Conservation (phyloP, 2,888 invertebrate species). For the Hypolimnas misippus region DNA sequence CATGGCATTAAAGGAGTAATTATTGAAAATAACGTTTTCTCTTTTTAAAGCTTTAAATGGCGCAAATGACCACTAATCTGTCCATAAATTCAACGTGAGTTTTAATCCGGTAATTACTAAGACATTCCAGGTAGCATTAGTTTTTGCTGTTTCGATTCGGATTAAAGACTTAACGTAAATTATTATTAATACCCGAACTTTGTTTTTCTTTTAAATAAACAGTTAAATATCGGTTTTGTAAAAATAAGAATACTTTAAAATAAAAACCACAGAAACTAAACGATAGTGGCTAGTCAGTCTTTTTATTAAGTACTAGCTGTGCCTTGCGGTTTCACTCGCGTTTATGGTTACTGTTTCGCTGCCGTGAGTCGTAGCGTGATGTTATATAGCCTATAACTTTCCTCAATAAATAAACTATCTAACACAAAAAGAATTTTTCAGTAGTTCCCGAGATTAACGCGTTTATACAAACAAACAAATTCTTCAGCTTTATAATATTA, state of each 20-base stretch:
- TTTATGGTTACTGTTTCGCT: too few relatives aligned
- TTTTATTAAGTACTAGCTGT: too few relatives aligned
- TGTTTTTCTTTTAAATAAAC: neutral
- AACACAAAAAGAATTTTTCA: too few relatives aligned
- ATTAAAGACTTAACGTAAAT: constrained; percentile 6
- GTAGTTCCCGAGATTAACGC: too few relatives aligned
- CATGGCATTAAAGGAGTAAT: neutral
- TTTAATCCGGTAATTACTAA: constrained; percentile 10
- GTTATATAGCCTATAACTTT: too few relatives aligned
- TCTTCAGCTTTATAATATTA: too few relatives aligned
- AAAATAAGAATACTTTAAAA: neutral
- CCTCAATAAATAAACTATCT: too few relatives aligned
- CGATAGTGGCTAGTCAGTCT: neutral
- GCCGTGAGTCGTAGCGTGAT: too few relatives aligned
- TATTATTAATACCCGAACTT: constrained; percentile 3
- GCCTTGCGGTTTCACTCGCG: too few relatives aligned
- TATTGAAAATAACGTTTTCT: constrained; percentile 6
- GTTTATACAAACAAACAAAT: too few relatives aligned
- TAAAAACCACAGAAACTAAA: neutral
- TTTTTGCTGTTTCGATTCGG: constrained; percentile 8
- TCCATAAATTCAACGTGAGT: neutral
- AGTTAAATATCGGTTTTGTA: neutral
- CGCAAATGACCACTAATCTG: neutral
- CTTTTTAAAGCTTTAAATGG: constrained; percentile 6
- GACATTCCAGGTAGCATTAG: constrained; percentile 9